Evolutionary conservation across 2,113 vertebrate species (phyloP).

Genomic region (Silurus meridionalis): DNA sequence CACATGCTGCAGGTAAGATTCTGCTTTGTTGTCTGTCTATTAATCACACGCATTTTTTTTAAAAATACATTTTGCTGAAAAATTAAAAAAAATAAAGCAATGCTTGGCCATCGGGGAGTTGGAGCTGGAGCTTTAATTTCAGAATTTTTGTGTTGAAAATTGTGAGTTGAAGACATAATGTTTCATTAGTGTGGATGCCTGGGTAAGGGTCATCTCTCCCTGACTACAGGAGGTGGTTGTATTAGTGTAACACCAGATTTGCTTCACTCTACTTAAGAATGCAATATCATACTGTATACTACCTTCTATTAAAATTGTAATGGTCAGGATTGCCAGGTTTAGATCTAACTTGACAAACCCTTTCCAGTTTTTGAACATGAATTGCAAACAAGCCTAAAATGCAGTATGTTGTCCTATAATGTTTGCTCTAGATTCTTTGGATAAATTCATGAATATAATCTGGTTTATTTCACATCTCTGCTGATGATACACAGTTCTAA

Average conservation of each 20-base stretch:
- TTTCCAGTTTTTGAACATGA: background rate
- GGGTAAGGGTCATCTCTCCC: background rate
- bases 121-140: background rate
- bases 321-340: background rate
- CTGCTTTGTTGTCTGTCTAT: background rate
- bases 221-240: background rate
- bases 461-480: background rate
- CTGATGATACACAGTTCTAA: background rate
- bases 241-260: background rate
- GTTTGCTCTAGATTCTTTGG: background rate
- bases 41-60: background rate
- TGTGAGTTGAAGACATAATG: constrained; percentile 1
- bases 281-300: background rate
- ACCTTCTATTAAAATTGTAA: background rate
- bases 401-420: background rate
- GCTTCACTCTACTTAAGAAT: background rate
- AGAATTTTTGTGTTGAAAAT: background rate
- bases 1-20: constrained; percentile 46
- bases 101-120: background rate
- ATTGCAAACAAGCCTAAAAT: background rate
- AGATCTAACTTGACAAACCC: background rate
- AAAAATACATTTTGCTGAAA: background rate
- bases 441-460: background rate
- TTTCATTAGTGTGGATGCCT: background rate
- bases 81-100: background rate